Conservation (phyloP, 2,888 invertebrate species). For the Dinocampus coccinellae region DNA sequence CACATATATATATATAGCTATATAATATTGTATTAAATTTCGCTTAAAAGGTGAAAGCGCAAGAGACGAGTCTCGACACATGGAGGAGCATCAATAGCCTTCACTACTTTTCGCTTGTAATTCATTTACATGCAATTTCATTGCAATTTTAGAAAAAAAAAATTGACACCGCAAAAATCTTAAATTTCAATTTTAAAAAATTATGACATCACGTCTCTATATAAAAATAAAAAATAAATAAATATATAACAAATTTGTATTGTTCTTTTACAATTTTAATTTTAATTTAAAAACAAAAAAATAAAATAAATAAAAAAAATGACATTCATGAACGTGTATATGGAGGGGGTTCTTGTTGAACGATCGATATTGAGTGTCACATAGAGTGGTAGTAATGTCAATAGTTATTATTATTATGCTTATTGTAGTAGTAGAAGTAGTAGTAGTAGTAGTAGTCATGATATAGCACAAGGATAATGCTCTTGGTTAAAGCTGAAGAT, state of each 20-base stretch:
- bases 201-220: too few species aligned
- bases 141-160: constrained; percentile 14
- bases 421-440: background rate
- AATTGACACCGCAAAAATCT: too few species aligned
- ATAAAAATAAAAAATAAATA: background rate
- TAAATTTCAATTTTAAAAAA: too few species aligned
- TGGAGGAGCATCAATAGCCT: constrained; percentile 24
- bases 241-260: background rate
- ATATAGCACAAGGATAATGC: constrained; percentile 27
- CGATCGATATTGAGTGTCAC: background rate
- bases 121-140: too few species aligned
- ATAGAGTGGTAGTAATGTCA: background rate
- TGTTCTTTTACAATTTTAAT: too few species aligned
- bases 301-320: too few species aligned
- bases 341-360: background rate
- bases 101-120: too few species aligned
- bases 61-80: constrained; percentile 21
- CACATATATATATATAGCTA: background rate
- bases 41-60: constrained; percentile 10
- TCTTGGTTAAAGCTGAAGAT: constrained; percentile 35
- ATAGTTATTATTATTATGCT: too few species aligned
- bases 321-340: background rate
- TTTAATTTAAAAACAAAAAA: too few species aligned
- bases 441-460: constrained; percentile 31
- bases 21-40: constrained; percentile 25